Evolutionary conservation across 2,888 invertebrate genomes (phyloP).

Genomic region (Chrysopilus asiliformis): DNA sequence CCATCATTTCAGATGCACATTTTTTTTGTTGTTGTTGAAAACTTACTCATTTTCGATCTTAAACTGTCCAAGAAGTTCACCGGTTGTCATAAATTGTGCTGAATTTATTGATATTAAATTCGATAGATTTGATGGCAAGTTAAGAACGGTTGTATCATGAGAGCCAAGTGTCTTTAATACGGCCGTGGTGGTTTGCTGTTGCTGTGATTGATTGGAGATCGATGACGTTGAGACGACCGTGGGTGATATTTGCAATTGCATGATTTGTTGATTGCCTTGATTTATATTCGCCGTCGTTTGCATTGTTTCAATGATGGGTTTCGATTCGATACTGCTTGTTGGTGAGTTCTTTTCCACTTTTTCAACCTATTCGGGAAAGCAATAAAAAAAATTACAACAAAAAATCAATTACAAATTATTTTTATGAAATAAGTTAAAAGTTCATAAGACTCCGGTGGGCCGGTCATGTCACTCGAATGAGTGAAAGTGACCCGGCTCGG

Average conservation of each 20-base stretch:
- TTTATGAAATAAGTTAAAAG: no score
- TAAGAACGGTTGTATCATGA: conserved; percentile 28
- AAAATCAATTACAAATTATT: no score
- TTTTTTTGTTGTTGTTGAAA: conserved; percentile 6
- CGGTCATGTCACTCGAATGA: no score
- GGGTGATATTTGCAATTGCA: conserved; percentile 27
- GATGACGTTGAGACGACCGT: conserved; percentile 25
- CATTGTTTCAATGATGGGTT: background rate
- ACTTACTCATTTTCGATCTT: conserved; percentile 29
- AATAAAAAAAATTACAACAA: no score
- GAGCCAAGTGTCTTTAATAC: conserved; percentile 20
- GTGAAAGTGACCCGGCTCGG: no score
- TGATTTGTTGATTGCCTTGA: conserved; percentile 26
- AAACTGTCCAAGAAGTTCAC: conserved; percentile 26
- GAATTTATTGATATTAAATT: conserved; percentile 30
- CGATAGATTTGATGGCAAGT: conserved; percentile 27
- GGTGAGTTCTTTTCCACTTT: no score
- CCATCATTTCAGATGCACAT: no score
- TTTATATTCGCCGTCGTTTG: conserved; percentile 10
- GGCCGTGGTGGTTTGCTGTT: conserved; percentile 15
- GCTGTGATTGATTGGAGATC: conserved; percentile 25
- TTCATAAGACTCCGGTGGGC: no score
- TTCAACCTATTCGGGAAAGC: no score
- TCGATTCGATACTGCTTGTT: no score
- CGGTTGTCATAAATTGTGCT: conserved; percentile 27